Evolutionary conservation across 2,888 invertebrate species (phyloP).

Genomic region (Piscicola geometra): DNA sequence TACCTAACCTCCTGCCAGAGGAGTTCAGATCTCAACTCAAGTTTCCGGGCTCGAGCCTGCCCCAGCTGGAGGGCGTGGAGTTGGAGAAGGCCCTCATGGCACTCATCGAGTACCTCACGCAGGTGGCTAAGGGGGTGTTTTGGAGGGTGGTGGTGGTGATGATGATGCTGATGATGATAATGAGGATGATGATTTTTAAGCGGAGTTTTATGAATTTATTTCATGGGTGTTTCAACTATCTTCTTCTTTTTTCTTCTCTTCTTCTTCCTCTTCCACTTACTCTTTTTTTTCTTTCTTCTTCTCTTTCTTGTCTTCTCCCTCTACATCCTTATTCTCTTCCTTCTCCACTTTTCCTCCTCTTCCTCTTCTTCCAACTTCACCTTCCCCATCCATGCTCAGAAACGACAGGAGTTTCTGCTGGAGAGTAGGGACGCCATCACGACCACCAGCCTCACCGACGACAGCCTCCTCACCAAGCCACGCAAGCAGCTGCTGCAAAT

Average conservation of each 20-base stretch:
- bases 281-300: no score
- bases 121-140: no score
- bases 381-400: conserved; percentile 46
- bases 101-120: conserved; percentile 81
- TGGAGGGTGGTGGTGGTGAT: conserved; percentile 36
- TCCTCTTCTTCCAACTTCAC: no score
- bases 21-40: conserved; percentile 56
- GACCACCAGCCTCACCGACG: conserved; percentile 54
- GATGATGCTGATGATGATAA: no score
- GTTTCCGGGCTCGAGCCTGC: conserved; percentile 49
- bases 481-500: conserved; percentile 74
- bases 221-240: not conserved
- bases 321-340: no score
- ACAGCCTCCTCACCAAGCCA: conserved; percentile 58
- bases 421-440: conserved; percentile 48
- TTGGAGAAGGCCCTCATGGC: conserved; percentile 81
- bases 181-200: not conserved
- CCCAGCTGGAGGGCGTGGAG: conserved; percentile 74
- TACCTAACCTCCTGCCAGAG: conserved; percentile 76
- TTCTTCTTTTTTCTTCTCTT: not conserved
- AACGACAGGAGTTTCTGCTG: conserved; percentile 52
- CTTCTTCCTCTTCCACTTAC: not conserved
- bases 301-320: not conserved
- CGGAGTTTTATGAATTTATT: not conserved
- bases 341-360: no score